Base-by-base conservation (phyloP, 2,888 invertebrate genomes). In the Philonicus albiceps region DNA sequence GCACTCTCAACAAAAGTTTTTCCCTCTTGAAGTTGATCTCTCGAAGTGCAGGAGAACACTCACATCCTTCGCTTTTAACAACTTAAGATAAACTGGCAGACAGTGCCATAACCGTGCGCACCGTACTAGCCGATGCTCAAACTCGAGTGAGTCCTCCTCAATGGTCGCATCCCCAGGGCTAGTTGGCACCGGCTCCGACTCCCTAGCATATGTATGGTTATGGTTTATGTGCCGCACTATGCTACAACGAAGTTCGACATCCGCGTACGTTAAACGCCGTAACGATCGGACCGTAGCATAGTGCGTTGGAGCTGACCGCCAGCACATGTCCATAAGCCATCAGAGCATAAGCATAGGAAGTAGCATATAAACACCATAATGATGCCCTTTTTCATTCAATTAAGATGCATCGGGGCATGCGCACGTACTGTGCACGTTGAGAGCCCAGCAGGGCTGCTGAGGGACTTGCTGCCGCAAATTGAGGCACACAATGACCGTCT, bases 401-500 rank as follows among this genome's bases (percentile, higher is more conserved):
- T 85, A 85, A 85, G 85, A 85, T 85, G 85, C 85, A 85, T 85
- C 73, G 74, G 85, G 85, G 85, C 74, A 85, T 85, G 73, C 85
- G 49, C 74, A 74, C 81, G 85, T 84, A 84, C 19, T 73, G 27
- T 16, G 16, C 8, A n/a, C 64, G 11, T 27, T n/a, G n/a, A n/a
- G 40, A n/a, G 27, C 73, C 64, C 27, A 53, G 53, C 8, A 83
- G 55, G 64, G 30, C 11, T 55, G 81, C 49, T n/a, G 34, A 34
- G 37, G 64, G 81, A n/a, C 37, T 30, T 37, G 55, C 64, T 83
- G 37, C 34, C 19, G 81, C 37, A 64, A 83, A 83, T 83, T 83
- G 81, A 83, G 64, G 81, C n/a, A 83, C n/a, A 83, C 81, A 83
- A 83, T 83, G 34, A 64, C 37, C 3, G 34, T 83, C 64, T 83